A percentile compares a stretch with the other conserved stretches of the same genome.
Evolutionary conservation across 1,140 invertebrate genomes (phyloP).

Genomic region (Penaeus japonicus): DNA sequence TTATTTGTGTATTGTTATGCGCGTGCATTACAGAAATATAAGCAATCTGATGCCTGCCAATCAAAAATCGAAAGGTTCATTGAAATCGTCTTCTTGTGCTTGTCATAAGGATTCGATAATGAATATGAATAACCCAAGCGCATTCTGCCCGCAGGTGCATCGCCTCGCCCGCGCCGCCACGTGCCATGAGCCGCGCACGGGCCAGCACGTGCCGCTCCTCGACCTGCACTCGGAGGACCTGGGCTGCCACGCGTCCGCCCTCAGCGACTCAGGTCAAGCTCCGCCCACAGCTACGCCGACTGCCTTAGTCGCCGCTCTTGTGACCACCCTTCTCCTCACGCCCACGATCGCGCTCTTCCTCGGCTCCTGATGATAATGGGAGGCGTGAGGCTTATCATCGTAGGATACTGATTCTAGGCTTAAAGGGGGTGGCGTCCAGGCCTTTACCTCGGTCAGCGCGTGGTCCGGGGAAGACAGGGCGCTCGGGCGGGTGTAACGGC

Average conservation of each 20-base stretch:
- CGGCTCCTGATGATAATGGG: constrained; percentile 39
- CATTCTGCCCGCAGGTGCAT: constrained; percentile 62
- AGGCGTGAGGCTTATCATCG: background rate
- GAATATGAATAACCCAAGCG: no score
- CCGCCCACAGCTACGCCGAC: constrained; percentile 23
- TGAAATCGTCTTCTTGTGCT: no score
- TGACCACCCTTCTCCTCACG: background rate
- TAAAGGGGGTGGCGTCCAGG: background rate
- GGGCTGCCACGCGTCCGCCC: constrained; percentile 77
- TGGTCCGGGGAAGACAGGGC: no score
- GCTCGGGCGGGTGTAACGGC: no score
- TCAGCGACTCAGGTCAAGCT: constrained; percentile 65
- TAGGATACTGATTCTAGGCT: background rate
- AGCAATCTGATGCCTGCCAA: no score
- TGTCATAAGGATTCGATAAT: no score
- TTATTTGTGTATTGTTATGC: no score
- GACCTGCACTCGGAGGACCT: constrained; percentile 78
- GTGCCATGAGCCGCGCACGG: constrained; percentile 72
- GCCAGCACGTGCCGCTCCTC: constrained; percentile 72
- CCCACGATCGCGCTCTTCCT: background rate
- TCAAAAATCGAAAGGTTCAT: no score
- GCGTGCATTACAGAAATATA: no score
- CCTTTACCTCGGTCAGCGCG: background rate
- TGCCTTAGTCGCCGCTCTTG: background rate
- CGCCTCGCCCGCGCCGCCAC: constrained; percentile 68